phyloP scores from a whole-genome alignment of 2,888 invertebrate species.

The Acleris emargana region DNA sequence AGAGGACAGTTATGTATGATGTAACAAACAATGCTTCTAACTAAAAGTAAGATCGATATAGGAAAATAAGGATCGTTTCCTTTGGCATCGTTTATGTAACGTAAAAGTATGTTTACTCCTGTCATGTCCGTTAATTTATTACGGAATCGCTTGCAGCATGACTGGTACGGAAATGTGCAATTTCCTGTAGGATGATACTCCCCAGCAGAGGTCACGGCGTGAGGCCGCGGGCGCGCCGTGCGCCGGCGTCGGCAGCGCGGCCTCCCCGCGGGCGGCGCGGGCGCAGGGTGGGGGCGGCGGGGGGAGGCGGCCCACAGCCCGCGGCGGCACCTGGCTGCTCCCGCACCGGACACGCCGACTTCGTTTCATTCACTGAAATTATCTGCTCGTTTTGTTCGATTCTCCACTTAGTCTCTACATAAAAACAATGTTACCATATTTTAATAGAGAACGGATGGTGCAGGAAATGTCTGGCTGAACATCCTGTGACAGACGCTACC shows the following conservation, averaged over 20 bases:
- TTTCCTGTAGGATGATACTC: slow-evolving; percentile 19
- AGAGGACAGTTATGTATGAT: too few species aligned
- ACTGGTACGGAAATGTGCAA: neutral
- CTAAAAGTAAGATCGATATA: too few species aligned
- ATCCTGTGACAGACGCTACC: too few species aligned
- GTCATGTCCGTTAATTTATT: too few species aligned
- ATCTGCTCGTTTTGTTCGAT: neutral
- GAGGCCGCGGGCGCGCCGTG: slow-evolving; percentile 23
- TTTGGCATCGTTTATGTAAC: too few species aligned
- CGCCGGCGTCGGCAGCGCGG: slow-evolving; percentile 4
- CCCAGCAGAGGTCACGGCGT: slow-evolving; percentile 23
- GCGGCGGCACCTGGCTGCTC: slow-evolving; percentile 20
- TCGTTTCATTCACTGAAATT: slow-evolving; percentile 1
- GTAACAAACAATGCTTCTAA: too few species aligned
- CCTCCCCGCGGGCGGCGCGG: slow-evolving; percentile 14
- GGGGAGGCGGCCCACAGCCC: slow-evolving; percentile 21
- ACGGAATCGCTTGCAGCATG: neutral
- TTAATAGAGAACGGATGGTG: too few species aligned
- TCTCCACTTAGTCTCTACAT: too few species aligned
- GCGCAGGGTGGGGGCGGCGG: neutral
- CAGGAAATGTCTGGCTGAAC: too few species aligned
- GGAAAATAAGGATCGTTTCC: too few species aligned
- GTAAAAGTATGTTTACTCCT: too few species aligned
- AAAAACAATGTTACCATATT: too few species aligned
- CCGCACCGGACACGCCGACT: neutral